Conservation (phyloP, 2,888 invertebrate genomes). For the Aproaerema taeniolella region DNA sequence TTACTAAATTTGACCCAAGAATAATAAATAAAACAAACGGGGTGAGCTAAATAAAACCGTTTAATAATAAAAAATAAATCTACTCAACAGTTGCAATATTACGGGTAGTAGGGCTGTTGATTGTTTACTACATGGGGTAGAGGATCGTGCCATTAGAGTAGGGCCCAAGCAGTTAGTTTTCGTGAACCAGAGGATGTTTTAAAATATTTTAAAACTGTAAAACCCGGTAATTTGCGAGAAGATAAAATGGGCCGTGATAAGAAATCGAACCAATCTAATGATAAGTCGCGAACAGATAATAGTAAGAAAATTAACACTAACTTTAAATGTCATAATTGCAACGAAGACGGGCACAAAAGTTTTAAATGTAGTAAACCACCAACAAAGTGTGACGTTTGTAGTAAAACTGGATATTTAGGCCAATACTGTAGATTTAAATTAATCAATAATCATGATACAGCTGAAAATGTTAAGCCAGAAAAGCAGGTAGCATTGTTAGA, state of each 20-base stretch:
- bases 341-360: conserved; percentile 21
- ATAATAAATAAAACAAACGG: too few relatives aligned
- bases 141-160: conserved; percentile 19
- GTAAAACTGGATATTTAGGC: conserved; percentile 9
- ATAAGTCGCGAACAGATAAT: neutral
- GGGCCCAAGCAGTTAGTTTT: conserved; percentile 20
- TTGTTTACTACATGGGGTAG: conserved; percentile 20
- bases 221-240: neutral
- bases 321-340: conserved; percentile 16
- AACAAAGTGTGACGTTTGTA: conserved; percentile 12
- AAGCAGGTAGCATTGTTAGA: neutral
- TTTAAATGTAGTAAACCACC: conserved; percentile 17
- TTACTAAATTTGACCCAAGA: too few relatives aligned
- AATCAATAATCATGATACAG: neutral
- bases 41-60: too few relatives aligned
- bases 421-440: too few relatives aligned
- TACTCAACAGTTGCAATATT: conserved; percentile 21
- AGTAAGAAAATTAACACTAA: neutral
- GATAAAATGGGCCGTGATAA: neutral
- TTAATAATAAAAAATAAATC: conserved; percentile 13
- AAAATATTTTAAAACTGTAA: conserved; percentile 19
- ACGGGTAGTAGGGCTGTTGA: conserved; percentile 20
- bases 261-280: neutral
- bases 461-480: neutral
- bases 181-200: conserved; percentile 18